Evolutionary conservation across 2,113 vertebrate genomes (phyloP).

Genomic region (Scortum barcoo): DNA sequence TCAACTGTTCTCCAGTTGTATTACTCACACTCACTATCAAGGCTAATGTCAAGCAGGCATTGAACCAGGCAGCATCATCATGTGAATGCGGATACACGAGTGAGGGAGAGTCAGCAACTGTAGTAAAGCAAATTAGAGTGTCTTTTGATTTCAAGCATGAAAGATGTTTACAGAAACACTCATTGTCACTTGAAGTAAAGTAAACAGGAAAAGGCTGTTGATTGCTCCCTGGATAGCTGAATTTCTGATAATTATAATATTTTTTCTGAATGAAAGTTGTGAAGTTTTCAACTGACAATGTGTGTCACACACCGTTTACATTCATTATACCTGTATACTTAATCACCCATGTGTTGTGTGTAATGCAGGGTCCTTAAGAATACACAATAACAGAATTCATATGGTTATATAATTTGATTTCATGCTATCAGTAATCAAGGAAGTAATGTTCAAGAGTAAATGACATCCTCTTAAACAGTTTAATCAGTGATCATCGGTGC

Average conservation of each 20-base stretch:
- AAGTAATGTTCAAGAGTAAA: background rate
- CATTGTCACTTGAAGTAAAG: background rate
- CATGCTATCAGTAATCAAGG: background rate
- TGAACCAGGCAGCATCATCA: background rate
- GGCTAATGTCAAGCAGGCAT: background rate
- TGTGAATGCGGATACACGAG: background rate
- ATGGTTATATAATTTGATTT: background rate
- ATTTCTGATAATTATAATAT: background rate
- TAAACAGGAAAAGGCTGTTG: background rate
- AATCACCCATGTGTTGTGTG: background rate
- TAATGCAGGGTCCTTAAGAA: background rate
- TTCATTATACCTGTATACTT: background rate
- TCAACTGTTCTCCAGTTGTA: background rate
- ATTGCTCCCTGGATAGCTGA: background rate
- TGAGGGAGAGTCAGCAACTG: background rate
- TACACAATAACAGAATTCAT: background rate
- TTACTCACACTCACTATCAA: constrained; percentile 41
- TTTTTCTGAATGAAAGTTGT: background rate
- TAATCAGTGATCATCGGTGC: background rate
- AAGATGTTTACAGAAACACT: background rate
- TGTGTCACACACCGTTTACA: background rate
- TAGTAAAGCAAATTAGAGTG: background rate
- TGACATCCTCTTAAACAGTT: background rate
- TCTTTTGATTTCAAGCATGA: background rate
- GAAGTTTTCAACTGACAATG: no score